These are phyloP conservation scores for Andrena hattorfiana DNA, from an alignment of 2,888 invertebrate genomes.

Conservation along the genomic window DNA sequence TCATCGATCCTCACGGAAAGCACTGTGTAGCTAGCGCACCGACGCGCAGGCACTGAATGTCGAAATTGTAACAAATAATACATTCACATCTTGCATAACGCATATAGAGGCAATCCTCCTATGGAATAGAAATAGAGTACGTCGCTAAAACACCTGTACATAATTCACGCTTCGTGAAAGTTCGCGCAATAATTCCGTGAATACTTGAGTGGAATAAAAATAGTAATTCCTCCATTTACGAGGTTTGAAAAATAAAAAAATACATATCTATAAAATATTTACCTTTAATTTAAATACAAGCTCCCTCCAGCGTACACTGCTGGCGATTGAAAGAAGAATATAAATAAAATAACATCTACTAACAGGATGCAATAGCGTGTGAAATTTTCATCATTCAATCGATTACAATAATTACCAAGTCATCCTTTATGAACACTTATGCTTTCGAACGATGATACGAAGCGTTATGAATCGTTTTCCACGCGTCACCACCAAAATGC, in stretches of 20 bases:
- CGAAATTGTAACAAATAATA: constrained; percentile 25
- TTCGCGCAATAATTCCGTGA: background rate
- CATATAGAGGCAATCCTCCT: background rate
- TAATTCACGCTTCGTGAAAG: background rate
- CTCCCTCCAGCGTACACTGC: no score
- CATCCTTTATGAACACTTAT: background rate
- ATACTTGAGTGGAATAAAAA: background rate
- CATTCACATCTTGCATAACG: background rate
- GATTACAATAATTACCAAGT: background rate
- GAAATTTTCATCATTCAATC: background rate
- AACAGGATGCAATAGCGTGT: background rate
- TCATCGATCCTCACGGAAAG: background rate
- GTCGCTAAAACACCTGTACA: background rate
- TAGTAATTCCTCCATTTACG: background rate
- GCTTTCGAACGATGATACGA: background rate
- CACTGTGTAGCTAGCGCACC: background rate
- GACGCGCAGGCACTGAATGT: background rate
- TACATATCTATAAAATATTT: background rate
- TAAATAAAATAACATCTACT: background rate
- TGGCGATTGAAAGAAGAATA: background rate
- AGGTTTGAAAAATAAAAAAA: background rate
- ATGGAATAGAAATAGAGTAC: background rate
- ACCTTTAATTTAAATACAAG: background rate
- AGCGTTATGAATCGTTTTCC: no score
- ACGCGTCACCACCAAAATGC: no score